A percentile compares a stretch with the other conserved stretches of the same genome.
Conservation (phyloP, 2,113 vertebrate species). For the Coryphaenoides rupestris region DNA sequence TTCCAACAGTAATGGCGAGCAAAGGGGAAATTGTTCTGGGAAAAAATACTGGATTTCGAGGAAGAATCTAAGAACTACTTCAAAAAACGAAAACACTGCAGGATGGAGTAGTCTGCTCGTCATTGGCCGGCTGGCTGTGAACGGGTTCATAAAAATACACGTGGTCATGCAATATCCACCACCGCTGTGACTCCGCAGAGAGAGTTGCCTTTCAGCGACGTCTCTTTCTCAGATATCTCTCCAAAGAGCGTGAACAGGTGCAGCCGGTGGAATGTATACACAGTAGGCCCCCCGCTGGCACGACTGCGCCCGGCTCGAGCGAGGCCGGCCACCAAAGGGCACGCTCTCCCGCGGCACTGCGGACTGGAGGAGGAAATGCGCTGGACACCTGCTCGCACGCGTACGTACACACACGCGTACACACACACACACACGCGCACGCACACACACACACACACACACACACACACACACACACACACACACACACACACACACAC, state of each 20-base stretch:
- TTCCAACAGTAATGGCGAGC: too few relatives aligned
- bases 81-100: too few relatives aligned
- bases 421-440: background rate
- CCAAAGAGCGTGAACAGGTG: conserved; percentile 45
- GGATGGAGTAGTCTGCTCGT: too few relatives aligned
- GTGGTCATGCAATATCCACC: conserved; percentile 4
- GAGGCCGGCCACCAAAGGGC: background rate
- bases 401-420: background rate
- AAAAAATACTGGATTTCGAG: too few relatives aligned
- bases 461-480: background rate
- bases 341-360: background rate
- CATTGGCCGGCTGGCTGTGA: too few relatives aligned
- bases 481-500: background rate
- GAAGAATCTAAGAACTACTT: too few relatives aligned
- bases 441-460: background rate
- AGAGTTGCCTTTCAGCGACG: conserved; percentile 6
- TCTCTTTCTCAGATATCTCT: conserved; percentile 7
- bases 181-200: conserved; percentile 17
- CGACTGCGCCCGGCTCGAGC: conserved; percentile 6
- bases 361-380: too few relatives aligned
- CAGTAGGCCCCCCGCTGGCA: background rate
- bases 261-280: conserved; percentile 13
- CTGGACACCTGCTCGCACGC: background rate
- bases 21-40: too few relatives aligned
- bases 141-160: conserved; percentile 14